Base-by-base conservation (phyloP, 2,888 invertebrate genomes). In the Hemicrepidius hirtus region DNA sequence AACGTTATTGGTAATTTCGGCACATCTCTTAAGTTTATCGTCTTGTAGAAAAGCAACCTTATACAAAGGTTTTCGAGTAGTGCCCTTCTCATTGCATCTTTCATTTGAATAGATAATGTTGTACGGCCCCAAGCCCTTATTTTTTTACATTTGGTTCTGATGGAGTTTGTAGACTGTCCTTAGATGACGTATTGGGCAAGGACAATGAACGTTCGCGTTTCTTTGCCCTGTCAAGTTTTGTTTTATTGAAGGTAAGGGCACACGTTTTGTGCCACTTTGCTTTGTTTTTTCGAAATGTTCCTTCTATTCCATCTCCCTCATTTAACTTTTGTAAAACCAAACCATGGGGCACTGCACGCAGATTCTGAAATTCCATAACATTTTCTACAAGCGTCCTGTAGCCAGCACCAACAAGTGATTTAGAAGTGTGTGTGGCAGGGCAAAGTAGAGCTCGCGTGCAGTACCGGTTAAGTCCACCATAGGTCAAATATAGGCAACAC, bases 1-100 rank as follows among this genome's bases (percentile, higher is more conserved):
- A n/a, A n/a, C n/a, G n/a, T n/a, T n/a, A n/a, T n/a, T n/a, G n/a
- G n/a, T n/a, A n/a, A n/a, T n/a, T n/a, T n/a, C n/a, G n/a, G n/a
- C n/a, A n/a, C n/a, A n/a, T n/a, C n/a, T n/a, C n/a, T n/a, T n/a
- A n/a, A n/a, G 20, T 20, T 41, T 60, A 21, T 21, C 40, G 20
- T 60, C 21, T 41, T 40, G 41, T 18, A 35, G 40, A 60, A 41
- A 40, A 60, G 40, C 59, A 16, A 40, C 40, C n/a, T n/a, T n/a
- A 60, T 37, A 60, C 59, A 60, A 60, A 60, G 59, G 21, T 60
- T 60, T 60, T 55, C 59, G 59, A 37, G 59, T 60, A 60, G 16
- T 41, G 37, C 20, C 59, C 59, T 60, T 60, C 59, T 60, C 41
- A 60, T 60, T 60, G 59, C 59, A 55, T 55, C 55, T 32, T 55